phyloP scores from a whole-genome alignment of 1,140 invertebrate genomes.

The Chionoecetes opilio region DNA sequence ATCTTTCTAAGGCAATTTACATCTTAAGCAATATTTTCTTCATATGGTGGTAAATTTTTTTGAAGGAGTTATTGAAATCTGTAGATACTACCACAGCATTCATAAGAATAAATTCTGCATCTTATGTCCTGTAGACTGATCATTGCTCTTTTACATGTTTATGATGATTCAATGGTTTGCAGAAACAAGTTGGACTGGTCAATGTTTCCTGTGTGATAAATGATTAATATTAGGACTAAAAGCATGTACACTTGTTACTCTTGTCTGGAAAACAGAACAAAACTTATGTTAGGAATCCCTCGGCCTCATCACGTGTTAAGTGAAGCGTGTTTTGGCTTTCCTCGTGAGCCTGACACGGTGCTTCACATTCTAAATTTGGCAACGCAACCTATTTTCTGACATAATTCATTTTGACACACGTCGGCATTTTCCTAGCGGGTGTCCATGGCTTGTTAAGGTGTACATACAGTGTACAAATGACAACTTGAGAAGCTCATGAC shows the following conservation, averaged over 20 bases:
- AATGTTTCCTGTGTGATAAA: conserved; percentile 20
- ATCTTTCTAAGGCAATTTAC: neutral
- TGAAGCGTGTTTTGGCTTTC: too few species aligned
- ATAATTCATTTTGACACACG: neutral
- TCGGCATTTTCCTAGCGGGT: neutral
- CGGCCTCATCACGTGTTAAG: too few species aligned
- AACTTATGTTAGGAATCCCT: too few species aligned
- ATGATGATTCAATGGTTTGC: neutral
- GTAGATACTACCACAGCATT: neutral
- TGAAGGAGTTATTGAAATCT: neutral
- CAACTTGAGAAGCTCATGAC: conserved; percentile 10
- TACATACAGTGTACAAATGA: neutral
- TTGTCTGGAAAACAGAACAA: too few species aligned
- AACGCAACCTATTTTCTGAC: neutral
- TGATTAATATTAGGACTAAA: conserved; percentile 2
- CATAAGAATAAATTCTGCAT: neutral
- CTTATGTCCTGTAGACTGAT: too few species aligned
- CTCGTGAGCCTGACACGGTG: neutral
- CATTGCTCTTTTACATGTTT: neutral
- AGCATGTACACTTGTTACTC: neutral
- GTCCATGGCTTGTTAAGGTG: neutral
- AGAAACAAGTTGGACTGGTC: neutral
- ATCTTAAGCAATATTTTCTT: conserved; percentile 21
- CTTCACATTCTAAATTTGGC: neutral
- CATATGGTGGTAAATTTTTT: neutral